Evolutionary conservation across 2,888 invertebrate species (phyloP).

Genomic region (Temnothorax unifasciatus): DNA sequence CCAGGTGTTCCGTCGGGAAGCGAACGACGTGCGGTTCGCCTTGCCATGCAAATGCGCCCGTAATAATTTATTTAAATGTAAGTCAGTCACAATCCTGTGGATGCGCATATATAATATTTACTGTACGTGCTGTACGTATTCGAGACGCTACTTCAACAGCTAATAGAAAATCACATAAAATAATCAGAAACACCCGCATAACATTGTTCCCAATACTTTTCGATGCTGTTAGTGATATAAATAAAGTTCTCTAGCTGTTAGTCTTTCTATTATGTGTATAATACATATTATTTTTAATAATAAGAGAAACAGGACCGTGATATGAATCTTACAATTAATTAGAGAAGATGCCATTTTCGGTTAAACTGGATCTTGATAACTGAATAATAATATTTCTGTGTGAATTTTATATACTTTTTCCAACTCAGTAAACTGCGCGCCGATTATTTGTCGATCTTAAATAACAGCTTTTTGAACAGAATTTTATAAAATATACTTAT

Average conservation of each 20-base stretch:
- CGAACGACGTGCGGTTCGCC: constrained; percentile 75
- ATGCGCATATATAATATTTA: constrained; percentile 71
- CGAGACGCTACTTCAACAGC: constrained; percentile 56
- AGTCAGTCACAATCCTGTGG: constrained; percentile 72
- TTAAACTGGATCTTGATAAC: too few relatives aligned
- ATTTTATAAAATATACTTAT: too few relatives aligned
- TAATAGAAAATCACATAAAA: constrained; percentile 39
- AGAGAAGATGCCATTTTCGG: too few relatives aligned
- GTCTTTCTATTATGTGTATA: background rate
- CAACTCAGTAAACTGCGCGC: too few relatives aligned
- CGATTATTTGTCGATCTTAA: too few relatives aligned
- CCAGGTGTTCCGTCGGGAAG: constrained; percentile 77
- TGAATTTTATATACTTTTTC: too few relatives aligned
- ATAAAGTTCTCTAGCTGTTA: too few relatives aligned
- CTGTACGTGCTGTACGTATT: constrained; percentile 60
- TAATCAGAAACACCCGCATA: constrained; percentile 17
- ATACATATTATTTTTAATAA: too few relatives aligned
- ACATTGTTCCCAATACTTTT: background rate
- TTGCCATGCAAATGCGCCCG: constrained; percentile 78
- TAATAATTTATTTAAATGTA: constrained; percentile 80
- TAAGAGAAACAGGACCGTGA: too few relatives aligned
- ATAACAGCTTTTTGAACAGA: too few relatives aligned
- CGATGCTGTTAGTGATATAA: background rate
- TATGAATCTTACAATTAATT: too few relatives aligned
- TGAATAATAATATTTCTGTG: too few relatives aligned